Conservation (phyloP, 2,888 invertebrate genomes). For the Hecatera dysodea region DNA sequence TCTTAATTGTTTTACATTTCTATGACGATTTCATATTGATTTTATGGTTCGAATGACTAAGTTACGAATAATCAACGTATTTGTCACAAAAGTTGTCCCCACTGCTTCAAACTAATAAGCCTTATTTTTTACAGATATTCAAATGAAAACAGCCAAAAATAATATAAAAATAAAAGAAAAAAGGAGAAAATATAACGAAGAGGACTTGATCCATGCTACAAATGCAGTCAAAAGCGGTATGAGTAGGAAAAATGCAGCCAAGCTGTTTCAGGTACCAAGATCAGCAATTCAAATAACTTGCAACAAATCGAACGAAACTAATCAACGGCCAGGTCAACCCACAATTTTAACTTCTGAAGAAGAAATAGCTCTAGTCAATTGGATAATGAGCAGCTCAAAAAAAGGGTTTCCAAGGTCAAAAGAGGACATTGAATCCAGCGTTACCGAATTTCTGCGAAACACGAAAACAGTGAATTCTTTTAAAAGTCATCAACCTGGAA, state of each 20-base stretch:
- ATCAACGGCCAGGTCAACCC: neutral
- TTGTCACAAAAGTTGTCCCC: neutral
- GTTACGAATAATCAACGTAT: neutral
- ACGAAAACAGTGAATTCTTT: neutral
- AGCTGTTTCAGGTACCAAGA: neutral
- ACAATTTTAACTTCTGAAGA: slow-evolving; percentile 2
- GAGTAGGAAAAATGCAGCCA: slow-evolving; percentile 4
- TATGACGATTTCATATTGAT: too few relatives aligned
- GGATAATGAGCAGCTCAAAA: neutral
- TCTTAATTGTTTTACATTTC: neutral
- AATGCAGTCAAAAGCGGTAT: neutral
- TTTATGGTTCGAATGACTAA: too few relatives aligned
- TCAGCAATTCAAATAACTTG: neutral
- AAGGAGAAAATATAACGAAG: neutral
- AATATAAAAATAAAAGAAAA: neutral
- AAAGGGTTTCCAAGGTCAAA: neutral
- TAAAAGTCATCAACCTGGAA: neutral
- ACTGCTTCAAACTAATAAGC: neutral
- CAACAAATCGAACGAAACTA: neutral
- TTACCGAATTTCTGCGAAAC: neutral
- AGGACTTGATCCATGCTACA: neutral
- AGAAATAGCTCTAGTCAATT: neutral
- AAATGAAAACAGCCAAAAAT: neutral
- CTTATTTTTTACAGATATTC: neutral
- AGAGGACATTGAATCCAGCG: neutral